These are phyloP conservation scores for Parochlus steinenii DNA, from an alignment of 2,888 invertebrate genomes.

Conservation along the genomic window DNA sequence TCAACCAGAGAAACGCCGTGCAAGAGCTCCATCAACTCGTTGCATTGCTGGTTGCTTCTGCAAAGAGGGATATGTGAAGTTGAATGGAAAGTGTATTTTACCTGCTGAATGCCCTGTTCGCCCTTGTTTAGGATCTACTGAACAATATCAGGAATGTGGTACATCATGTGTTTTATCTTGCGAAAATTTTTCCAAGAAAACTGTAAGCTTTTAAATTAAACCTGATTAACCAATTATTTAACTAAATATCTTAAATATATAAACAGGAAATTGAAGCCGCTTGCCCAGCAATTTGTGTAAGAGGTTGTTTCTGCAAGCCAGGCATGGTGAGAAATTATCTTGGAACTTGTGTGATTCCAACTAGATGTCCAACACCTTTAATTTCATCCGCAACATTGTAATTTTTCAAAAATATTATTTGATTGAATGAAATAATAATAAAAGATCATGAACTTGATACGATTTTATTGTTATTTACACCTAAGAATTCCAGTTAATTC, in stretches of 20 bases:
- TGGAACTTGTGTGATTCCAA: conserved; percentile 26
- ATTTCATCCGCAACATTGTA: not conserved
- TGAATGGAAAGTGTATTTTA: conserved; percentile 6
- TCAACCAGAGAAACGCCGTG: no score
- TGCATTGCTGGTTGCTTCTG: conserved; percentile 8
- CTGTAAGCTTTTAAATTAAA: no score
- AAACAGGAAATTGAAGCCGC: conserved; percentile 15
- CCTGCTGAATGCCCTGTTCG: conserved; percentile 4
- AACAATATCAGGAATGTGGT: conserved; percentile 4
- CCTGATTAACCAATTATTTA: no score
- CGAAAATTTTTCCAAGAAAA: not conserved
- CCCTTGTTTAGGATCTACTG: not conserved
- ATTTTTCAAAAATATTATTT: not conserved
- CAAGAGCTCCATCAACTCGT: no score
- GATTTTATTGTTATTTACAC: no score
- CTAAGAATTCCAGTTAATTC: no score
- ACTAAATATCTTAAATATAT: no score
- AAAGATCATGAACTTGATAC: not conserved
- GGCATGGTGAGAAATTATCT: conserved; percentile 30
- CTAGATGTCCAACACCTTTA: conserved; percentile 8
- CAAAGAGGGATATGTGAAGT: conserved; percentile 5
- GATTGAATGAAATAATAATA: not conserved
- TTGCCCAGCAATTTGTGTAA: conserved; percentile 28
- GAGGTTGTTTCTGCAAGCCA: conserved; percentile 32
- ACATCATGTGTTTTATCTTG: conserved; percentile 8